Conservation (phyloP, 2,797 vertebrate genomes). For the Anolis apletophallus region DNA sequence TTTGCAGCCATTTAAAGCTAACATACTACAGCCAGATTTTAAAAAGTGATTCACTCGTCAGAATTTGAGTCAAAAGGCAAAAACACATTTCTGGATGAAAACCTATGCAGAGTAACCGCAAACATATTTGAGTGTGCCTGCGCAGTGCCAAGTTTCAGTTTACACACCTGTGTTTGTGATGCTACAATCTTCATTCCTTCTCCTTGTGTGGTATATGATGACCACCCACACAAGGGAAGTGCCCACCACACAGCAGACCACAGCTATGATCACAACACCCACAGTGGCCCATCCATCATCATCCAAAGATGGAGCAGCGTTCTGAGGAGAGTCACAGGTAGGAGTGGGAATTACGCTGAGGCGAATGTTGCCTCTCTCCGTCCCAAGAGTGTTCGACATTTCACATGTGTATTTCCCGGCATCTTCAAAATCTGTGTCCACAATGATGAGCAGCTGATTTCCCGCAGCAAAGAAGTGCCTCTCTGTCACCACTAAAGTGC, state of each 20-base stretch:
- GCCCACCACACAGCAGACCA: slow-evolving; percentile 98
- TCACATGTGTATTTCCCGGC: slow-evolving; percentile 94
- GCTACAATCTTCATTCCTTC: slow-evolving; percentile 93
- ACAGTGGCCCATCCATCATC: slow-evolving; percentile 94
- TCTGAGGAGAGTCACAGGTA: slow-evolving; percentile 91
- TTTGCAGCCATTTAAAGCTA: slow-evolving; percentile 42
- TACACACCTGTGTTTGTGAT: slow-evolving; percentile 95
- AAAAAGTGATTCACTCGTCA: slow-evolving; percentile 52
- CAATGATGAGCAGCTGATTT: slow-evolving; percentile 95
- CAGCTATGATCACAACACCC: slow-evolving; percentile 96
- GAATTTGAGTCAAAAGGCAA: slow-evolving; percentile 50
- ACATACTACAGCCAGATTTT: slow-evolving; percentile 31
- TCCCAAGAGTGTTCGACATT: slow-evolving; percentile 96
- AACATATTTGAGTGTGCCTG: background rate
- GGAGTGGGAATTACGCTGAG: slow-evolving; percentile 90
- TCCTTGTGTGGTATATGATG: slow-evolving; percentile 97
- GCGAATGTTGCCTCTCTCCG: slow-evolving; percentile 89
- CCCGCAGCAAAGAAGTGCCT: slow-evolving; percentile 96
- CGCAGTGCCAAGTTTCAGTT: slow-evolving; percentile 46
- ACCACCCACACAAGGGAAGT: slow-evolving; percentile 98
- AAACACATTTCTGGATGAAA: slow-evolving; percentile 40
- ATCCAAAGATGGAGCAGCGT: slow-evolving; percentile 76
- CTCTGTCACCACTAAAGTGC: slow-evolving; percentile 89
- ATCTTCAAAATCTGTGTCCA: slow-evolving; percentile 89
- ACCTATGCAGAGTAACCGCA: slow-evolving; percentile 42